Evolutionary conservation across 1,140 invertebrate species (phyloP).

Genomic region (Apis laboriosa): DNA sequence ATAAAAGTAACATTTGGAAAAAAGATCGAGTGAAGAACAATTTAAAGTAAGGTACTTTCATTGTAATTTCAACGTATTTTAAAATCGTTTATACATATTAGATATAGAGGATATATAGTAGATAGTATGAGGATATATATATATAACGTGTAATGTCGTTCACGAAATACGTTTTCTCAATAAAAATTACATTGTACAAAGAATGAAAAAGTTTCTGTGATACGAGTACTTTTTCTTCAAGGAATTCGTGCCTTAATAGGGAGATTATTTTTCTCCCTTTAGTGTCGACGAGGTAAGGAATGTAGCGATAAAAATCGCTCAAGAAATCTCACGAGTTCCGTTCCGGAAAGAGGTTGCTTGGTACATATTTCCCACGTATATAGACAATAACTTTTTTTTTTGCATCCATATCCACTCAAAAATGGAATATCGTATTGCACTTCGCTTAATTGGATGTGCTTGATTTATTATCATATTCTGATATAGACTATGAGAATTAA

Average conservation of each 20-base stretch:
- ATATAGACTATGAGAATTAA: neutral
- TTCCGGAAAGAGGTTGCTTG: constrained; percentile 54
- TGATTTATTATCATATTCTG: neutral
- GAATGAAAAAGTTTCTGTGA: neutral
- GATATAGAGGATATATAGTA: too few relatives aligned
- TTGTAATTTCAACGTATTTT: neutral
- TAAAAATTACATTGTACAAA: neutral
- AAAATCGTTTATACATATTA: too few relatives aligned
- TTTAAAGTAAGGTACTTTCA: neutral
- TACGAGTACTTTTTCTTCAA: neutral
- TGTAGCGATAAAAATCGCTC: constrained; percentile 52
- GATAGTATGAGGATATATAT: neutral
- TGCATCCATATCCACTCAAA: constrained; percentile 31
- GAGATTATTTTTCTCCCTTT: constrained; percentile 21
- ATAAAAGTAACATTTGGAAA: neutral
- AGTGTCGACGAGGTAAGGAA: constrained; percentile 22
- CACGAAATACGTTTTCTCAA: neutral
- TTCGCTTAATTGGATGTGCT: neutral
- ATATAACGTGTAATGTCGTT: neutral
- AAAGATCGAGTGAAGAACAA: neutral
- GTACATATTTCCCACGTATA: constrained; percentile 51
- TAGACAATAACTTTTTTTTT: constrained; percentile 50
- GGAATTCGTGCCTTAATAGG: constrained; percentile 27
- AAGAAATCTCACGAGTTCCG: constrained; percentile 49
- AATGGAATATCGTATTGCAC: constrained; percentile 5